Percentiles rank a stretch among this genome's conserved stretches.
phyloP scores from a whole-genome alignment of 2,888 invertebrate genomes.

The Aporophyla lueneburgensis region DNA sequence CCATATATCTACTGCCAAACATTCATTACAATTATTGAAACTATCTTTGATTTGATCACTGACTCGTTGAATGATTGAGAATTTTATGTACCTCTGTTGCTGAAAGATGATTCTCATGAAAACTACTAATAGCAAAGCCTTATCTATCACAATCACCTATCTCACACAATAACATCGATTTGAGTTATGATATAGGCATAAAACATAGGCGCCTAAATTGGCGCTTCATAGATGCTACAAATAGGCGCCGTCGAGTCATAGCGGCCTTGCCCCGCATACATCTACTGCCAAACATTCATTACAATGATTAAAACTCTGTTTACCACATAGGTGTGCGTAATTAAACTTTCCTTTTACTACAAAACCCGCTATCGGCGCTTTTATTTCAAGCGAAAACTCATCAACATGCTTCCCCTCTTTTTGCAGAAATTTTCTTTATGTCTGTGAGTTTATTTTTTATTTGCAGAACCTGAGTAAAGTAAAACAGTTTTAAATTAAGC shows the following conservation, averaged over 20 bases:
- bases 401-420: slow-evolving; percentile 65
- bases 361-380: slow-evolving; percentile 51
- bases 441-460: slow-evolving; percentile 66
- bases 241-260: slow-evolving; percentile 38
- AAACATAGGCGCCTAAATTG: slow-evolving; percentile 34
- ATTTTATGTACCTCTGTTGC: not conserved
- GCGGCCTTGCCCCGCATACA: slow-evolving; percentile 42
- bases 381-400: slow-evolving; percentile 66
- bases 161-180: not conserved
- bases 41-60: too few relatives aligned
- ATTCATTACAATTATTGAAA: slow-evolving; percentile 49
- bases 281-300: slow-evolving; percentile 53
- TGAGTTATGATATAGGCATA: not conserved
- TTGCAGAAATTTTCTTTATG: slow-evolving; percentile 62
- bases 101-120: not conserved
- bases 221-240: slow-evolving; percentile 36
- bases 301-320: slow-evolving; percentile 45
- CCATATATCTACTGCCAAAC: slow-evolving; percentile 48
- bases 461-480: slow-evolving; percentile 67
- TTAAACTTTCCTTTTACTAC: slow-evolving; percentile 44
- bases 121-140: not conserved
- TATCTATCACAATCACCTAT: too few relatives aligned
- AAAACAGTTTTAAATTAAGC: slow-evolving; percentile 71
- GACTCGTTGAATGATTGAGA: too few relatives aligned
- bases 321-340: slow-evolving; percentile 41